These are phyloP conservation scores for Bothrops jararaca DNA, from an alignment of 2,113 vertebrate genomes.

Conservation along the genomic window DNA sequence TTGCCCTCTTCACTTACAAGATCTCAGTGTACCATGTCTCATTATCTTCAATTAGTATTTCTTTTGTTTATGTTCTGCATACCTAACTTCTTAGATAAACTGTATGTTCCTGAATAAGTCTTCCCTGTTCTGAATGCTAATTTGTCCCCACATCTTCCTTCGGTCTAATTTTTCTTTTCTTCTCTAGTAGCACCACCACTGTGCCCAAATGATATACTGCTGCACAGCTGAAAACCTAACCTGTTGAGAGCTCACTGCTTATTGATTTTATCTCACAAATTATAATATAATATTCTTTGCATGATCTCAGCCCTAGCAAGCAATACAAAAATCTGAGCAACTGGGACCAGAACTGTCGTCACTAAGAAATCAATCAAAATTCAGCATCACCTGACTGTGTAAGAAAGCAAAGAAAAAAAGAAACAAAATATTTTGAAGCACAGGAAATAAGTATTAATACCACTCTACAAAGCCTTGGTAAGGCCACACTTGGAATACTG, in stretches of 20 bases:
- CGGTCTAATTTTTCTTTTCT: not conserved
- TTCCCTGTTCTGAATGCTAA: not conserved
- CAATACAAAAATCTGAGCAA: not conserved
- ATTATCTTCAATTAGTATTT: not conserved
- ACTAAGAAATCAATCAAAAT: not conserved
- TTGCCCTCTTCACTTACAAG: not conserved
- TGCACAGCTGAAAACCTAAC: not conserved
- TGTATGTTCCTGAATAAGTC: not conserved
- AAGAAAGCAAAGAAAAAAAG: not conserved
- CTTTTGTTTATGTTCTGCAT: not conserved
- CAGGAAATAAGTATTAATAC: not conserved
- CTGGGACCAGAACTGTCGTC: not conserved
- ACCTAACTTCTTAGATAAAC: not conserved
- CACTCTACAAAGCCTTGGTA: no score
- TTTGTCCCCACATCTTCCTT: not conserved
- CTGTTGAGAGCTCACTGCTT: not conserved
- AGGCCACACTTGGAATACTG: no score
- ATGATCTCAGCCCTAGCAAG: no score
- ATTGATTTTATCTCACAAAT: not conserved
- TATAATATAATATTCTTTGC: not conserved
- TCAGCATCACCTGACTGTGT: not conserved
- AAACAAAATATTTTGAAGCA: not conserved
- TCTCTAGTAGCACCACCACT: not conserved
- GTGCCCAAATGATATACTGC: not conserved
- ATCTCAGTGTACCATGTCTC: not conserved